Evolutionary conservation across 2,797 vertebrate species (phyloP).

Genomic region (Cichlasoma orientale): DNA sequence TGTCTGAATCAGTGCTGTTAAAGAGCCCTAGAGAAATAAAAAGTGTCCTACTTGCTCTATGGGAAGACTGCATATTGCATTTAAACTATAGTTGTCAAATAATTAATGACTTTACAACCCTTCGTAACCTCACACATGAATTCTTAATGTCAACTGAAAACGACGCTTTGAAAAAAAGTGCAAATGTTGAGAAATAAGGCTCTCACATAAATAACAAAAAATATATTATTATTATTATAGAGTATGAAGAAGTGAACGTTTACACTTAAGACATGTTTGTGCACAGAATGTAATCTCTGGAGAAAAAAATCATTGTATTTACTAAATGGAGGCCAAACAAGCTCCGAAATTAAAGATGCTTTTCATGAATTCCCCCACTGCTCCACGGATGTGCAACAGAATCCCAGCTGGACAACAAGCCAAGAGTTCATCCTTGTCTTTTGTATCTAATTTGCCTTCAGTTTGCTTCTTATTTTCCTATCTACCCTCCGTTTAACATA

Average conservation of each 20-base stretch:
- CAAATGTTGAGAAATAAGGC: not conserved
- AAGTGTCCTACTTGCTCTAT: not conserved
- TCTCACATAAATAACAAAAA: not conserved
- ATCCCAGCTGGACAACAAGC: not conserved
- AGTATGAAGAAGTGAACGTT: no score
- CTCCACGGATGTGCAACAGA: no score
- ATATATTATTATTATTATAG: no score
- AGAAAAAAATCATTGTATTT: not conserved
- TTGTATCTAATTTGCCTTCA: not conserved
- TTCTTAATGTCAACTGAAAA: not conserved
- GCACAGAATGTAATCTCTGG: not conserved
- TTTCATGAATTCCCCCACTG: no score
- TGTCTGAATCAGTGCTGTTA: not conserved
- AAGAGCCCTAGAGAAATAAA: not conserved
- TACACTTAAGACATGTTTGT: not conserved
- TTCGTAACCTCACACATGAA: not conserved
- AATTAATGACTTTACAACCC: not conserved
- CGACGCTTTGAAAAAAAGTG: not conserved
- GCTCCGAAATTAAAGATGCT: no score
- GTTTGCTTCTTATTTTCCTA: not conserved
- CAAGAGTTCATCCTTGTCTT: not conserved
- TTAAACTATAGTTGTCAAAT: not conserved
- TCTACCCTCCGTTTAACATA: not conserved
- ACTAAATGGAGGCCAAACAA: no score
- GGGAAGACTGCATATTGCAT: not conserved